These are phyloP conservation scores for Ophiothrix spiculata DNA, from an alignment of 35 echinoderm and acorn worm genomes.

Conservation along the genomic window DNA sequence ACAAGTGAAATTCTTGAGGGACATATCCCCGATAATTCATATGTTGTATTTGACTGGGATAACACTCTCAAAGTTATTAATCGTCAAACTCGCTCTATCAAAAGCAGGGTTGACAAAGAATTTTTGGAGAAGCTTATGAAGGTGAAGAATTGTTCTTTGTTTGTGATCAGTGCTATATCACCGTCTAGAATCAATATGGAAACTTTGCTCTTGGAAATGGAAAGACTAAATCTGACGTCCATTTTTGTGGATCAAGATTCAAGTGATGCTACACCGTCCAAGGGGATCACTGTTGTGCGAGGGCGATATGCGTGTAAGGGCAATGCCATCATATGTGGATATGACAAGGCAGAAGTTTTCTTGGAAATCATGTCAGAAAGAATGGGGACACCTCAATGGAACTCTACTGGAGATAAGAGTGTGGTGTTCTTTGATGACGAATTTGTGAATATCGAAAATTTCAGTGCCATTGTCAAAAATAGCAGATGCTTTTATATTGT, in stretches of 20 bases:
- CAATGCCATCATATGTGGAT: background rate
- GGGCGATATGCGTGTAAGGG: background rate
- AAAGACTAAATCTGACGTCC: background rate
- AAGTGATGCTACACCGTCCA: background rate
- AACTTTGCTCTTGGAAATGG: background rate
- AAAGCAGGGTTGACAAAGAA: background rate
- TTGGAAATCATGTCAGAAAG: background rate
- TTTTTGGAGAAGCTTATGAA: background rate
- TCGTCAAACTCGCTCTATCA: background rate
- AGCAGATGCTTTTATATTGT: background rate
- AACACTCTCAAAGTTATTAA: background rate
- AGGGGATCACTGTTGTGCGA: background rate
- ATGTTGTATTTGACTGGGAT: constrained; percentile 7
- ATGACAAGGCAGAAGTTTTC: background rate
- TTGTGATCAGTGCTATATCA: constrained; percentile 3
- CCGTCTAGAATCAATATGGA: background rate
- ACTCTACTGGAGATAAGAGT: background rate
- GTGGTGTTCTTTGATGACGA: background rate
- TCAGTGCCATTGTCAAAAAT: background rate
- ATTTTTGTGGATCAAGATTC: background rate
- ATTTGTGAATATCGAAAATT: background rate
- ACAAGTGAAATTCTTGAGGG: background rate
- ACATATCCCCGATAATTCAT: background rate
- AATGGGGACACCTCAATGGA: background rate
- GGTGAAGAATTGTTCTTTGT: background rate